A percentile compares a stretch with the other conserved stretches of the same genome.
These are phyloP conservation scores for Menura novaehollandiae DNA, from an alignment of 2,113 vertebrate genomes.

Conservation along the genomic window DNA sequence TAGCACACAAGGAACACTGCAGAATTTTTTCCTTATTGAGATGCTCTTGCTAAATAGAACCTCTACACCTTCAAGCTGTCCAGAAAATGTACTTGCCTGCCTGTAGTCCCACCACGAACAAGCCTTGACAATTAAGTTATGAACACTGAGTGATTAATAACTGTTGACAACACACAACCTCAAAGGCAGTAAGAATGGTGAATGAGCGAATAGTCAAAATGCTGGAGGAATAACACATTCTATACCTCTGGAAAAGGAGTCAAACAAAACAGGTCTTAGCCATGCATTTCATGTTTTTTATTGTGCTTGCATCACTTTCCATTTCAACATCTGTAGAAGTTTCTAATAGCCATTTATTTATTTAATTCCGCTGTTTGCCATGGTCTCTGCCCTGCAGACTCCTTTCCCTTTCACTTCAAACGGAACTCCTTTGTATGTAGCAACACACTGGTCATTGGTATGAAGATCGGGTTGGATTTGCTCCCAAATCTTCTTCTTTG, in stretches of 20 bases:
- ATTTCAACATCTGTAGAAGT: background rate
- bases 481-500: conserved; percentile 98
- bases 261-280: background rate
- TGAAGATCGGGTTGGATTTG: conserved; percentile 91
- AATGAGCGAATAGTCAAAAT: background rate
- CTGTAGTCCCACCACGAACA: background rate
- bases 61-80: background rate
- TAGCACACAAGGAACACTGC: rapidly evolving
- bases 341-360: conserved; percentile 42
- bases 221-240: background rate
- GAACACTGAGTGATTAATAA: background rate
- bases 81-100: background rate
- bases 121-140: background rate
- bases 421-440: conserved; percentile 88
- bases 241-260: background rate
- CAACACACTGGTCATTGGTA: conserved; percentile 85
- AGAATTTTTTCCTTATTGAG: background rate
- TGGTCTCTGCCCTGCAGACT: conserved; percentile 88
- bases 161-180: background rate
- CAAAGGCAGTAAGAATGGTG: background rate
- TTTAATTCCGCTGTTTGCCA: conserved; percentile 93
- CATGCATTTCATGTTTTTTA: conserved; percentile 42
- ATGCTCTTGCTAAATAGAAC: background rate
- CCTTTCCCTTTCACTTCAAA: conserved; percentile 93
- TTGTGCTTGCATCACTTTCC: conserved; percentile 45